Evolutionary conservation across 1,140 invertebrate genomes (phyloP), one percentile per base, ranked within the genome.

Genomic region (Polyergus mexicanus): DNA sequence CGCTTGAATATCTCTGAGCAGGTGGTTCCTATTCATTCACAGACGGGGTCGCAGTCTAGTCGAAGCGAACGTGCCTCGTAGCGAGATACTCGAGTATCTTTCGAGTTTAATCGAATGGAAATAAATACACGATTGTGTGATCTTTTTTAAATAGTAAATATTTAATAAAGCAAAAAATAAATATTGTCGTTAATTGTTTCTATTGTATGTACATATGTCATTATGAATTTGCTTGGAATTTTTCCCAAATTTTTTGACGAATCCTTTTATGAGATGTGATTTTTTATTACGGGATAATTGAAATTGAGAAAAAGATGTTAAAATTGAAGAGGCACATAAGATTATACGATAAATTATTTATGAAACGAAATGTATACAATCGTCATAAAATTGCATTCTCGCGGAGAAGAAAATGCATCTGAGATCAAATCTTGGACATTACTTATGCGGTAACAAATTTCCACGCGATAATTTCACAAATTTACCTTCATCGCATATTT

Each of bases 11-110:
- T 86, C 35, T 51, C 47, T 68, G 44, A 84, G 44, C 86, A 89
- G 86, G 69, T 90, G 88, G 88, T 87, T 83, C 81, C 84, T 85
- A 71, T 85, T 90, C 89, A 84, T 88, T 88, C 83, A 81, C 68
- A 16, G 4, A 68, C 35, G 65, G 65, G 1, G 25, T 28, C 25
- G 25, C 25, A 85, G 72, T 78, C 32, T 63, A 54, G 65, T 88
- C 38, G 76, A 56, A 65, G 25, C 54, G 76, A 60, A 51, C 41
- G 65, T 51, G 69, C 47, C 44, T 44, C 19, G 22, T n/a, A 47
- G 41, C n/a, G 25, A 41, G 22, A 71, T 74, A 54, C 16, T 51
- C 16, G 47, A 51, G 16, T 6, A 51, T 51, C 47, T 51, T 51
- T 19, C 16, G 44, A 47, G 1, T 11, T 2, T 19, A 51, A 51